Percentiles rank a stretch among this genome's conserved stretches.
Evolutionary conservation across 2,888 invertebrate species (phyloP).

Genomic region (Tiliacea aurago): DNA sequence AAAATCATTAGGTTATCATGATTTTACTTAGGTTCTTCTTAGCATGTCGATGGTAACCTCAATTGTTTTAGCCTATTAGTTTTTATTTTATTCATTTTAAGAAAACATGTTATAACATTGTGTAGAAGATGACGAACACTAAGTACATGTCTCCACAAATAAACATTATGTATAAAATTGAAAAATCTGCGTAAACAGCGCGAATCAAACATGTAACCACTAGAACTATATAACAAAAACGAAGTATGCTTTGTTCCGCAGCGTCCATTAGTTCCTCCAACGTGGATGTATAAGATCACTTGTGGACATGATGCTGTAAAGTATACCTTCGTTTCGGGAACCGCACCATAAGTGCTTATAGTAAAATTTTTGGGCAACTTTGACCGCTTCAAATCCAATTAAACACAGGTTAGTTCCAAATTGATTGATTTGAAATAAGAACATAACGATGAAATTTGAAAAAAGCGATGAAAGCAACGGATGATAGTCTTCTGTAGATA

Average conservation of each 20-base stretch:
- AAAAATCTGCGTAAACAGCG: too few relatives aligned
- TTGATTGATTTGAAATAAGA: not conserved
- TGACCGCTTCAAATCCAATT: not conserved
- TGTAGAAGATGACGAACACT: too few relatives aligned
- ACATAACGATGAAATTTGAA: not conserved
- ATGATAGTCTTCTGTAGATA: not conserved
- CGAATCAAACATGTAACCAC: too few relatives aligned
- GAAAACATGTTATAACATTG: too few relatives aligned
- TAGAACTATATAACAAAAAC: too few relatives aligned
- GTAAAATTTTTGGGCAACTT: not conserved
- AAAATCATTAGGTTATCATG: not conserved
- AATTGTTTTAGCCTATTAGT: not conserved
- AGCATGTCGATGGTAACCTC: not conserved
- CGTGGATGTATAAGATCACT: not conserved
- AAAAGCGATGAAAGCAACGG: not conserved
- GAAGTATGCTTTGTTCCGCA: too few relatives aligned
- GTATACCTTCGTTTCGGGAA: not conserved
- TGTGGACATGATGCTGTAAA: too few relatives aligned
- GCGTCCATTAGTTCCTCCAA: not conserved
- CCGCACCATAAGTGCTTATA: not conserved
- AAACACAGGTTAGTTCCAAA: not conserved
- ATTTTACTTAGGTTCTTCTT: not conserved
- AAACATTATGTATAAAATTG: too few relatives aligned
- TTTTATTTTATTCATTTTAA: too few relatives aligned
- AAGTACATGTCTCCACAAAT: too few relatives aligned